These are phyloP conservation scores for Petrocephalus schoutedeni DNA, from an alignment of 2,797 vertebrate species.

Conservation along the genomic window DNA sequence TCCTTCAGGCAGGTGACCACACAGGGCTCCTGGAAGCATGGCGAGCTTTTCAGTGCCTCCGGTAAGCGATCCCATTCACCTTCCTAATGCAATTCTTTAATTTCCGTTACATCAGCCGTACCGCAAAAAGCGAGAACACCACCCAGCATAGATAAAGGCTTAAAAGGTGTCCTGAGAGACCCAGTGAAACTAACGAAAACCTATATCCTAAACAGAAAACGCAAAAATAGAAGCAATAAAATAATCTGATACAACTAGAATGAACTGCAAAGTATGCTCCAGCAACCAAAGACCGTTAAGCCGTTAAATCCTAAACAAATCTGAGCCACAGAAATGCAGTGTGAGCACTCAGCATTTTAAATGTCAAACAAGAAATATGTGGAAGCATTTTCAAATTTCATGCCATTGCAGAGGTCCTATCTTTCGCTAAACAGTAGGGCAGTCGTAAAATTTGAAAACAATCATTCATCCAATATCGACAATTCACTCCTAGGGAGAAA, in stretches of 20 bases:
- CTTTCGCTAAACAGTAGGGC: background rate
- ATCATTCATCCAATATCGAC: background rate
- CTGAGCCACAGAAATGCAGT: background rate
- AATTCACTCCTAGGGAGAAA: background rate
- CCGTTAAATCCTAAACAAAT: background rate
- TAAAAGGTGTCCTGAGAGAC: background rate
- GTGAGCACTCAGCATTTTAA: background rate
- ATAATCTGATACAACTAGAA: background rate
- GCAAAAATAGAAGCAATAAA: background rate
- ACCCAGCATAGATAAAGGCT: background rate
- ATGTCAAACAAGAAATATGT: background rate
- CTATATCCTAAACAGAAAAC: background rate
- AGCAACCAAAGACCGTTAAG: background rate
- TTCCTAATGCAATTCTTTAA: background rate
- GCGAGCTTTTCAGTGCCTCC: background rate
- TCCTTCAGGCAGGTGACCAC: conserved; percentile 93
- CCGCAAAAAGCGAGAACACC: background rate
- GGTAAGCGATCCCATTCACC: background rate
- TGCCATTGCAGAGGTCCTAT: background rate
- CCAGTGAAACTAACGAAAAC: background rate
- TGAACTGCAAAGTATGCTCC: background rate
- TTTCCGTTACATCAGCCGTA: background rate
- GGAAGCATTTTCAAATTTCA: background rate
- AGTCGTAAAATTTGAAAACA: background rate
- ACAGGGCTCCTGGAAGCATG: conserved; percentile 75